Evolutionary conservation across 2,113 vertebrate genomes (phyloP).

Genomic region (Cairina moschata): DNA sequence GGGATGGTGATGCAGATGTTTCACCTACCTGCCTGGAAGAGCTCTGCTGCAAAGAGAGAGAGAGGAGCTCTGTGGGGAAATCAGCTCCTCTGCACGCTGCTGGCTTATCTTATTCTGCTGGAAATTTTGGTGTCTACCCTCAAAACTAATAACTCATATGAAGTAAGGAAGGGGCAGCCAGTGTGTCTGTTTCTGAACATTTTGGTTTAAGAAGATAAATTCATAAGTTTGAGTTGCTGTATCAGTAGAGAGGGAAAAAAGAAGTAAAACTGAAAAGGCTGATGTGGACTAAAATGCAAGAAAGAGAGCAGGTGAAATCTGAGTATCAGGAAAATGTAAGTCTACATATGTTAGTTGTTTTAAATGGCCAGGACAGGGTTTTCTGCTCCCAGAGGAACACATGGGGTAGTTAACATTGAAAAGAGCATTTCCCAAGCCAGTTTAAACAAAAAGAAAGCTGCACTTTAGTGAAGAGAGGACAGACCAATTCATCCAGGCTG

Average conservation of each 20-base stretch:
- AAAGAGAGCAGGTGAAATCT: neutral
- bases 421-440: neutral
- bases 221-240: neutral
- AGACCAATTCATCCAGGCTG: neutral
- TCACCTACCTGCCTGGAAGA: slow-evolving; percentile 3
- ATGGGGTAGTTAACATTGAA: neutral
- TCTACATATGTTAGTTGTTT: neutral
- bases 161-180: neutral
- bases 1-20: slow-evolving; percentile 14
- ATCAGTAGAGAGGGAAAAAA: neutral
- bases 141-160: neutral
- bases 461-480: neutral
- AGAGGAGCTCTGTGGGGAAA: neutral
- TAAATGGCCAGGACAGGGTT: neutral
- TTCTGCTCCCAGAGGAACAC: neutral
- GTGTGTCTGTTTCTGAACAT: neutral
- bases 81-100: neutral
- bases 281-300: neutral
- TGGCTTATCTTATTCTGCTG: neutral
- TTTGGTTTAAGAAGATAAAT: neutral
- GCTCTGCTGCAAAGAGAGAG: neutral
- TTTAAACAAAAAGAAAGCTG: neutral
- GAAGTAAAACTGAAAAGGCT: neutral
- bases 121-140: neutral
- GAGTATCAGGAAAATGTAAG: neutral